phyloP scores from a whole-genome alignment of 2,113 vertebrate species.

The Theristicus caerulescens region DNA sequence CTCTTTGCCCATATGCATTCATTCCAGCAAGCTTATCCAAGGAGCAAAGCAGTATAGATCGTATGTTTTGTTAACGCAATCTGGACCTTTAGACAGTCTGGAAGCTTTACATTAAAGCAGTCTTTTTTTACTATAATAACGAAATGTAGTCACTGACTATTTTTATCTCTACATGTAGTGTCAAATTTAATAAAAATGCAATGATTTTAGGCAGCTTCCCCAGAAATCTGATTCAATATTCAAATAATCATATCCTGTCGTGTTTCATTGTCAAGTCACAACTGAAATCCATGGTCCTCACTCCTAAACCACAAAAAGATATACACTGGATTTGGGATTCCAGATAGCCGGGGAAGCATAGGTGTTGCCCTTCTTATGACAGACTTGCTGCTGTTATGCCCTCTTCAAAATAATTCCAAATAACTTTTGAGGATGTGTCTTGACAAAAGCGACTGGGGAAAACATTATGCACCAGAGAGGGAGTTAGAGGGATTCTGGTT shows the following conservation, averaged over 20 bases:
- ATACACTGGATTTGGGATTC: neutral
- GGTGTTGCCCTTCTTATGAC: neutral
- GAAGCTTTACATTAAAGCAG: neutral
- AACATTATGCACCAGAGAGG: neutral
- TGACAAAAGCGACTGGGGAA: neutral
- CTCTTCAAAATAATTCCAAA: neutral
- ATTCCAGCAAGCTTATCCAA: neutral
- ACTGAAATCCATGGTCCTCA: neutral
- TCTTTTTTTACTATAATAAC: neutral
- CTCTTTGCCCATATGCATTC: neutral
- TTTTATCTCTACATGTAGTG: neutral
- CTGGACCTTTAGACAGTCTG: neutral
- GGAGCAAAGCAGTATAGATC: neutral
- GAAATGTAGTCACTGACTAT: neutral
- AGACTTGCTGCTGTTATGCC: neutral
- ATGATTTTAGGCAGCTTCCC: neutral
- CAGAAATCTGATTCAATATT: neutral
- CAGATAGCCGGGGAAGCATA: neutral
- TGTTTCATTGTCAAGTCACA: neutral
- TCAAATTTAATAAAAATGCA: constrained; percentile 26
- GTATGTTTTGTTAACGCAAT: neutral
- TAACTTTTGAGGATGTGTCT: neutral
- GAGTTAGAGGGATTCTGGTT: neutral
- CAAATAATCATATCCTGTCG: neutral
- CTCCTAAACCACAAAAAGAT: neutral